Evolutionary conservation across 2,888 invertebrate genomes (phyloP).

Genomic region (Andrena camellia): DNA sequence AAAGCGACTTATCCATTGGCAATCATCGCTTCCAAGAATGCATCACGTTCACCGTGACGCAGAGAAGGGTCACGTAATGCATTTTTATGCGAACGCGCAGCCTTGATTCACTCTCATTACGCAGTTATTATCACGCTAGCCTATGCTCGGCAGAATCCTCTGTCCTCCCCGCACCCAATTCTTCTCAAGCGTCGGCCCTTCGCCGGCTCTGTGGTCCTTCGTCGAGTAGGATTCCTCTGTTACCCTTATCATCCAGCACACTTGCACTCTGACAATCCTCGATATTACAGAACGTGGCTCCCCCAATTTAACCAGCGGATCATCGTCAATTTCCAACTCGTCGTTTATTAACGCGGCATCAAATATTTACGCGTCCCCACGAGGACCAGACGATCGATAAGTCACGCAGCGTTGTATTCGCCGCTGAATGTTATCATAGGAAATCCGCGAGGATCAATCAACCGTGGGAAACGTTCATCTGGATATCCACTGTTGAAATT

Average conservation of each 20-base stretch:
- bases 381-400: not conserved
- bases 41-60: conserved; percentile 34
- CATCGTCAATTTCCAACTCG: not conserved
- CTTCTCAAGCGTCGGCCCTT: too few relatives aligned
- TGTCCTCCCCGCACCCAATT: not conserved
- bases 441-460: conserved; percentile 11
- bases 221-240: not conserved
- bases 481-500: not conserved
- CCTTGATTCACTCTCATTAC: conserved; percentile 40
- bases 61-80: conserved; percentile 30
- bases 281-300: not conserved
- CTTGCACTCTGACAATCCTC: not conserved
- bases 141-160: conserved; percentile 25
- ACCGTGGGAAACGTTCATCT: not conserved
- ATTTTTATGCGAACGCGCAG: conserved; percentile 36
- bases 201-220: not conserved
- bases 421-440: not conserved
- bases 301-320: conserved; percentile 3
- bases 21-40: conserved; percentile 19
- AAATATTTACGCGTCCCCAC: not conserved
- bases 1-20: not conserved
- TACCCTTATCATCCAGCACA: too few relatives aligned
- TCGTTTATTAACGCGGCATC: not conserved
- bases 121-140: conserved; percentile 36
- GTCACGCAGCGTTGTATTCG: not conserved